phyloP scores from a whole-genome alignment of 2,888 invertebrate genomes.

The Gibbula magus region DNA sequence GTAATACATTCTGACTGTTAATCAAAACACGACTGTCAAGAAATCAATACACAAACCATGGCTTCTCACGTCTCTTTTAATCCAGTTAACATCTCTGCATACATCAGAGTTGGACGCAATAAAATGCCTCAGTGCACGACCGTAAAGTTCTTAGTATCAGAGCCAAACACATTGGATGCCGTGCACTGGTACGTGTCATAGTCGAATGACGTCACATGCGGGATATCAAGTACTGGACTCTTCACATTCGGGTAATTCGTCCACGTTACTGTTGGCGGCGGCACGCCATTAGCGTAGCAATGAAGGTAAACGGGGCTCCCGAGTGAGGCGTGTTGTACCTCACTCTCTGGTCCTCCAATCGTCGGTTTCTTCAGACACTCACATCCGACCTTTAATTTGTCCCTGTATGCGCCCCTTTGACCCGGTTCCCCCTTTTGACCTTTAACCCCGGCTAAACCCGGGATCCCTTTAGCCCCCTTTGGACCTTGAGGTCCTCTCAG shows the following conservation, averaged over 20 bases:
- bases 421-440: background rate
- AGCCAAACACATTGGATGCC: background rate
- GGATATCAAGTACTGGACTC: background rate
- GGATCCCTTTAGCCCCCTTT: background rate
- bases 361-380: background rate
- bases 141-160: background rate
- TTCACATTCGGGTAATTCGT: background rate
- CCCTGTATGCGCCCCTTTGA: background rate
- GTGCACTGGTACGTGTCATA: background rate
- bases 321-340: background rate
- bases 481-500: background rate
- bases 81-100: too few relatives aligned
- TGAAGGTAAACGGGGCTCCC: background rate
- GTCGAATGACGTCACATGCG: background rate
- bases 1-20: too few relatives aligned
- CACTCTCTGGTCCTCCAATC: background rate
- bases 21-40: too few relatives aligned
- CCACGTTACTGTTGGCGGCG: background rate
- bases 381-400: constrained; percentile 13
- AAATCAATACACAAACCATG: too few relatives aligned
- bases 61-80: too few relatives aligned
- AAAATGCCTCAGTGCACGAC: background rate
- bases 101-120: too few relatives aligned
- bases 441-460: background rate
- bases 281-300: background rate